Evolutionary conservation across 1,140 invertebrate genomes (phyloP), one percentile per base, ranked within the genome.

Genomic region (Probaryconus sp.): DNA sequence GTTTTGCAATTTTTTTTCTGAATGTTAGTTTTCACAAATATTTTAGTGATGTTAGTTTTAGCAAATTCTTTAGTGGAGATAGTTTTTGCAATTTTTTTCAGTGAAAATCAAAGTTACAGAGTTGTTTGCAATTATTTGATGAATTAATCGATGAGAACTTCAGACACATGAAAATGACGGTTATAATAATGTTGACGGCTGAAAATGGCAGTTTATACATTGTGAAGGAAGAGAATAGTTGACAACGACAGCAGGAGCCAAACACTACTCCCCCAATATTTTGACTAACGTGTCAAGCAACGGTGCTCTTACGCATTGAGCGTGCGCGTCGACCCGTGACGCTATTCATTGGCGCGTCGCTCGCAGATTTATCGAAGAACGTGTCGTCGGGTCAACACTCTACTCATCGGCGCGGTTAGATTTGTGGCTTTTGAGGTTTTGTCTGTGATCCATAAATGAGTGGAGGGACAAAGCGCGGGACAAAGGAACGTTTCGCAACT

Each of bases 191-290:
- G 33, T 17, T 35, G 50, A 10, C 7, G 40, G 42, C 50, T 48
- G 51, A 7, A 67, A 67, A 42, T 58, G 43, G 45, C 51, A 17
- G 6, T 43, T 24, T 55, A 43, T 17, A 3, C 13, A 48, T 26
- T 55, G 55, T 47, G 48, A 56, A 61, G 28, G 33, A 35, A 28
- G 6, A 60, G n/a, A 35, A 47, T 58, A 47, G 55, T 55, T 61
- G 64, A 13, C 61, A 61, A 16, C 55, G 14, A 42, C 71, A 64
- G 58, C 58, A 50, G 63, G 18, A 64, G 50, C 55, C 28, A 65
- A 38, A 47, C 60, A 79, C n/a, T n/a, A n/a, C 77, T 77, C 77
- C 77, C 74, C 74, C 77, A 79, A 79, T 79, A 79, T 79, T 79
- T 72, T 79, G 78, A 79, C 78, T 77, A 76, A 73, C 61, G 65